Base-by-base conservation (phyloP, 2,888 invertebrate genomes). In the Drosophila paucipuncta region DNA sequence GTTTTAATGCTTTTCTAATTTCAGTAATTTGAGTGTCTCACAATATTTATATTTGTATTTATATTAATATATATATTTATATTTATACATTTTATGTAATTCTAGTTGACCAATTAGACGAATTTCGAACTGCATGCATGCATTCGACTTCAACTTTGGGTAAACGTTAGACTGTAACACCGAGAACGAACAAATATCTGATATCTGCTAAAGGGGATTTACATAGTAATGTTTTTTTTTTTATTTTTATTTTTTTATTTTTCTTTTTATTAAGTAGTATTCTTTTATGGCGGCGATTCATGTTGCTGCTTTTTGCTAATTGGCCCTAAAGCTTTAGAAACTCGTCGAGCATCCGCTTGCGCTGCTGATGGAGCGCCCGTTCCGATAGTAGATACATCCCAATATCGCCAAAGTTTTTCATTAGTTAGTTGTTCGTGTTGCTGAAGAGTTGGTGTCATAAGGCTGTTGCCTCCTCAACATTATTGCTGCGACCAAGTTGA, bases 381-480 rank as follows among this genome's bases (percentile, higher is more conserved):
- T 90, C 91, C 75, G 90, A 88, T 52, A 91, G 77, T 57, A 90
- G 71, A 78, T 85, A 89, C 86, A 91, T 89, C 60, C 91, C 89
- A 62, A 91, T 85, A 55, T 91, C 89, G 76, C 90, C 91, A 60
- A 88, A 83, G 77, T 88, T 91, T 91, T 91, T 91, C 89, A 91
- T 83, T 88, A 91, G 91, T 91, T 92, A 92, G 90, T 93, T 92
- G 75, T 91, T 92, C 57, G 90, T 86, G 72, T 85, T 92, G 71
- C 83, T 92, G 78, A 93, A 93, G 63, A 93, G 91, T 80, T 93
- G 93, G 82, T 93, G 93, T 93, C 93, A 93, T 93, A 93, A 93
- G 59, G 92, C 91, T 73, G 92, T 91, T 61, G 92, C 85, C 77
- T 92, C 91, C 78, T 91, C 91, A 25, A 87, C 80, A 68, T 91